phyloP scores from a whole-genome alignment of 2,113 vertebrate species.

The Pelecanoides urinatrix region DNA sequence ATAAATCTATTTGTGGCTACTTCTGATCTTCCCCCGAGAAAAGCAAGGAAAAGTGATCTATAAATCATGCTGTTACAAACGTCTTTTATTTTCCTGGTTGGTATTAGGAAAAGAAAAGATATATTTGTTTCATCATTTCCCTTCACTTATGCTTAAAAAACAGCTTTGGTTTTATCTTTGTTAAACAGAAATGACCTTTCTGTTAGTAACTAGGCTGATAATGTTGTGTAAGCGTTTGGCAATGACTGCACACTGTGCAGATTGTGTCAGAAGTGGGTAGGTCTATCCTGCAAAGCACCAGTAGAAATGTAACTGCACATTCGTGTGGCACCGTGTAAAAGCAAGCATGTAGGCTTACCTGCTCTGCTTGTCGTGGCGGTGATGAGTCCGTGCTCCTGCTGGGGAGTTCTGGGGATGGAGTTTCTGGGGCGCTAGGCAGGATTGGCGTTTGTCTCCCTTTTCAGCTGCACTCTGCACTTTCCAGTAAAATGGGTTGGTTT shows the following conservation, averaged over 20 bases:
- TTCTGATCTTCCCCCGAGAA: background rate
- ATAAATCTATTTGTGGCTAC: background rate
- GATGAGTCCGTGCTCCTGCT: background rate
- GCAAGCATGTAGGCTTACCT: background rate
- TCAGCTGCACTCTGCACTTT: background rate
- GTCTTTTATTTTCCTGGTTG: background rate
- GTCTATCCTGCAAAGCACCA: background rate
- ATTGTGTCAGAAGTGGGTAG: background rate
- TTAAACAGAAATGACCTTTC: slow-evolving; percentile 39
- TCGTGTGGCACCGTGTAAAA: background rate
- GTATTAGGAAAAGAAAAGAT: background rate
- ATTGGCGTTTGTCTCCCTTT: background rate
- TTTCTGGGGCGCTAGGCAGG: background rate
- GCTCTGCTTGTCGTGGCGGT: background rate
- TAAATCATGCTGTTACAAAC: background rate
- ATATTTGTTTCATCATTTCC: background rate
- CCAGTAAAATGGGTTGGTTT: background rate
- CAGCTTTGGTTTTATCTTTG: slow-evolving; percentile 26
- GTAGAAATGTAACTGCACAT: background rate
- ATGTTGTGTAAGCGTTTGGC: background rate
- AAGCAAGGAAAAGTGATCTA: background rate
- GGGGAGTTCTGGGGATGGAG: background rate
- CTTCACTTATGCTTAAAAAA: background rate
- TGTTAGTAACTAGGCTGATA: background rate
- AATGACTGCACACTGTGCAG: background rate